Conservation (phyloP, 2,113 vertebrate genomes). For the Corythornis cristatus region DNA sequence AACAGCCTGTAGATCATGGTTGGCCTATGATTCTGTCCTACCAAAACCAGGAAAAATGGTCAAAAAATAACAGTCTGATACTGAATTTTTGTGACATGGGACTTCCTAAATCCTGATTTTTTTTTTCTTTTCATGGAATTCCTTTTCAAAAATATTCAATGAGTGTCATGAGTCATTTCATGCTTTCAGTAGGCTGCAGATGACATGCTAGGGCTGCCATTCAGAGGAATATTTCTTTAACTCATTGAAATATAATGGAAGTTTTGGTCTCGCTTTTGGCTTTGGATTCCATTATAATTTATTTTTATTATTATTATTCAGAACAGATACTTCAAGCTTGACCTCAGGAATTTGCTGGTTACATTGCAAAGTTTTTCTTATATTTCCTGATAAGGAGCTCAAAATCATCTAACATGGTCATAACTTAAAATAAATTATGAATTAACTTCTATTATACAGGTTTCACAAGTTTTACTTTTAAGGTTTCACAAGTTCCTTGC, state of each 20-base stretch:
- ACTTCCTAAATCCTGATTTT: not conserved
- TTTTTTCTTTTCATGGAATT: not conserved
- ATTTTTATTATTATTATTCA: not conserved
- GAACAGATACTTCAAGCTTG: not conserved
- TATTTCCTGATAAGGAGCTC: not conserved
- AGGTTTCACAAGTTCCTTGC: not conserved
- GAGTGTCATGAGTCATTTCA: not conserved
- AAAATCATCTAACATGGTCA: not conserved
- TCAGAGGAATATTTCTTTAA: not conserved
- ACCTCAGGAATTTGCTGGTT: not conserved
- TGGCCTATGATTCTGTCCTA: not conserved
- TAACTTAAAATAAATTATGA: not conserved
- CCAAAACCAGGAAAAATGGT: not conserved
- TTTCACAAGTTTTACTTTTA: not conserved
- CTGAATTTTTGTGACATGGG: not conserved
- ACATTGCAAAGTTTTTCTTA: not conserved
- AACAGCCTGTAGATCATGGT: not conserved
- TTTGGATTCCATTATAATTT: not conserved
- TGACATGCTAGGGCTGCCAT: not conserved
- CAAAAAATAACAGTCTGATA: not conserved
- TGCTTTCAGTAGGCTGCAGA: not conserved
- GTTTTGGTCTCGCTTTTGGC: not conserved
- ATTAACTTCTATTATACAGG: not conserved
- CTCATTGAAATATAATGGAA: not conserved
- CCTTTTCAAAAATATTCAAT: not conserved